Conservation (phyloP, 2,113 vertebrate species). For the Ceuthmochares aereus region DNA sequence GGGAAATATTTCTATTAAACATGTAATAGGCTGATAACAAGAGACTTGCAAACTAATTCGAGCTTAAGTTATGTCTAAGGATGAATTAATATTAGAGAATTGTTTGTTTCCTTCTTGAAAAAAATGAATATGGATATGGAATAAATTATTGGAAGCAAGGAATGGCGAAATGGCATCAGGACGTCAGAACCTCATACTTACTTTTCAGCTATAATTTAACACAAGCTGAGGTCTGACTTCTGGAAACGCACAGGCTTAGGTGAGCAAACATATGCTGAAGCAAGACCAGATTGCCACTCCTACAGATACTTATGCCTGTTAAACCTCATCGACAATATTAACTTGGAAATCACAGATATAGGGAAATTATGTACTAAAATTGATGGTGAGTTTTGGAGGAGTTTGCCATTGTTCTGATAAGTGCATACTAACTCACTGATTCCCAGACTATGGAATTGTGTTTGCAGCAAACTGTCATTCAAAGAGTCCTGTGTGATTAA, state of each 20-base stretch:
- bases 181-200: neutral
- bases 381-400: neutral
- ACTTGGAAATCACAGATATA: neutral
- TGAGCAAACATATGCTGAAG: neutral
- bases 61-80: neutral
- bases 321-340: neutral
- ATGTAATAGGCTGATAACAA: neutral
- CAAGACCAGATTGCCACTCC: neutral
- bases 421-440: neutral
- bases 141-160: neutral
- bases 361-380: neutral
- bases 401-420: neutral
- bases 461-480: neutral
- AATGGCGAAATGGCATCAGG: neutral
- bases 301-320: neutral
- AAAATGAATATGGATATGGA: neutral
- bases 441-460: neutral
- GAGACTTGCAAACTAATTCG: neutral
- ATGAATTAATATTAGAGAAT: neutral
- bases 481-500: slow-evolving; percentile 31
- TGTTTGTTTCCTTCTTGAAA: slow-evolving; percentile 1
- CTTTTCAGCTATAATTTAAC: neutral
- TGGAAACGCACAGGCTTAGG: neutral
- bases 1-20: neutral
- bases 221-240: neutral